phyloP scores from a whole-genome alignment of 2,797 vertebrate species.

The Hephaestus fuliginosus region DNA sequence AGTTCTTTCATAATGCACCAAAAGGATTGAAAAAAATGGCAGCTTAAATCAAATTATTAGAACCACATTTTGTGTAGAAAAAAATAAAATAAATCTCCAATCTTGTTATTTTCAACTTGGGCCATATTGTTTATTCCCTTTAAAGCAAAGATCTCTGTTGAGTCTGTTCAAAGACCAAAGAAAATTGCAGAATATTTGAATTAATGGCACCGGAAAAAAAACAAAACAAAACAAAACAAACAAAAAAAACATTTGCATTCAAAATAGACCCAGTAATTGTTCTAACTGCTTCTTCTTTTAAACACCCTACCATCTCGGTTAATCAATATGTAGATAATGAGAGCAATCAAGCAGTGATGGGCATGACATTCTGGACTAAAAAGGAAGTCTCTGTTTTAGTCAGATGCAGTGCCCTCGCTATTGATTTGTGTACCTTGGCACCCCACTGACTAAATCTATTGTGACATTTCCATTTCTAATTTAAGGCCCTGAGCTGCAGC shows the following conservation, averaged over 20 bases:
- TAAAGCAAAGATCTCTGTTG: slow-evolving; percentile 16
- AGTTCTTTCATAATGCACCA: slow-evolving; percentile 28
- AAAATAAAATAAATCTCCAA: background rate
- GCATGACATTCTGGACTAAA: slow-evolving; percentile 81
- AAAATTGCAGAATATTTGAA: slow-evolving; percentile 47
- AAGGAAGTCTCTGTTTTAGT: slow-evolving; percentile 77
- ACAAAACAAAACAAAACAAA: background rate
- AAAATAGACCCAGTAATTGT: slow-evolving; percentile 81
- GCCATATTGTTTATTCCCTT: background rate
- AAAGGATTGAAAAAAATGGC: slow-evolving; percentile 26
- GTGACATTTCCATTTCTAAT: slow-evolving; percentile 85
- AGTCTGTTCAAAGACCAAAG: slow-evolving; percentile 30
- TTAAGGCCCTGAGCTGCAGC: slow-evolving; percentile 63
- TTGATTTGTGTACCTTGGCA: slow-evolving; percentile 86
- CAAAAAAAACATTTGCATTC: slow-evolving; percentile 63
- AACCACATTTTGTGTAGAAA: background rate
- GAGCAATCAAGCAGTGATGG: slow-evolving; percentile 83
- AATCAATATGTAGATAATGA: slow-evolving; percentile 87
- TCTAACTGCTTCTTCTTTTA: slow-evolving; percentile 75
- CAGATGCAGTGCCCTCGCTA: slow-evolving; percentile 77
- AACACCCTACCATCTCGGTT: slow-evolving; percentile 74
- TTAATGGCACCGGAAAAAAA: slow-evolving; percentile 31
- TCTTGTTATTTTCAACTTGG: background rate
- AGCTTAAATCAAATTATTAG: slow-evolving; percentile 15
- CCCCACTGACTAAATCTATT: slow-evolving; percentile 85